These are phyloP conservation scores for Steromphala cineraria DNA, from an alignment of 2,888 invertebrate species.

Conservation along the genomic window DNA sequence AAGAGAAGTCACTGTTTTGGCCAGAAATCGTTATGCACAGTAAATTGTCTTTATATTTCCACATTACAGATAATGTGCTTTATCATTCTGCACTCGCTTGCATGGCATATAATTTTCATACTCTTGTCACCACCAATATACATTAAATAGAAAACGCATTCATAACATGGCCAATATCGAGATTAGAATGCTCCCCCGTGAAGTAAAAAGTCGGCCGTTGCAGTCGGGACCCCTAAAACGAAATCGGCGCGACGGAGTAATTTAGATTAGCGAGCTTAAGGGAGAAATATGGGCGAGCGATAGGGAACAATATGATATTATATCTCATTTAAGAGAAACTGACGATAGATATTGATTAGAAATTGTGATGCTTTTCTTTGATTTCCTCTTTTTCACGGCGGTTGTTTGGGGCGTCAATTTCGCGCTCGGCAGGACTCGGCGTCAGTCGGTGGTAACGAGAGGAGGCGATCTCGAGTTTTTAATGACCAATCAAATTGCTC, in stretches of 20 bases:
- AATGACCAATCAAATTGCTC: slow-evolving; percentile 20
- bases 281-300: slow-evolving; percentile 8
- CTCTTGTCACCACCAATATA: slow-evolving; percentile 12
- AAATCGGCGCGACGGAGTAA: slow-evolving; percentile 13
- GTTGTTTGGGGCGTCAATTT: slow-evolving; percentile 23
- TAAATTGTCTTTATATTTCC: slow-evolving; percentile 11
- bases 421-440: slow-evolving; percentile 19
- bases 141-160: slow-evolving; percentile 17
- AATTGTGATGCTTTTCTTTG: slow-evolving; percentile 13
- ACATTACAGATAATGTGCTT: background rate
- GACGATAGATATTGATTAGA: slow-evolving; percentile 17
- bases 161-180: background rate
- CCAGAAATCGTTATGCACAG: background rate
- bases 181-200: background rate
- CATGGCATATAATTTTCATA: background rate
- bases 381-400: slow-evolving; percentile 9
- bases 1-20: background rate
- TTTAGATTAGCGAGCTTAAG: background rate
- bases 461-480: slow-evolving; percentile 4
- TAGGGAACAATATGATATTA: slow-evolving; percentile 16
- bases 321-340: slow-evolving; percentile 18
- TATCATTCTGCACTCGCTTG: slow-evolving; percentile 10
- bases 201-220: background rate
- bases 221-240: slow-evolving; percentile 5
- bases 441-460: slow-evolving; percentile 23